phyloP scores from a whole-genome alignment of 2,888 invertebrate genomes.

The Synanthedon formicaeformis region DNA sequence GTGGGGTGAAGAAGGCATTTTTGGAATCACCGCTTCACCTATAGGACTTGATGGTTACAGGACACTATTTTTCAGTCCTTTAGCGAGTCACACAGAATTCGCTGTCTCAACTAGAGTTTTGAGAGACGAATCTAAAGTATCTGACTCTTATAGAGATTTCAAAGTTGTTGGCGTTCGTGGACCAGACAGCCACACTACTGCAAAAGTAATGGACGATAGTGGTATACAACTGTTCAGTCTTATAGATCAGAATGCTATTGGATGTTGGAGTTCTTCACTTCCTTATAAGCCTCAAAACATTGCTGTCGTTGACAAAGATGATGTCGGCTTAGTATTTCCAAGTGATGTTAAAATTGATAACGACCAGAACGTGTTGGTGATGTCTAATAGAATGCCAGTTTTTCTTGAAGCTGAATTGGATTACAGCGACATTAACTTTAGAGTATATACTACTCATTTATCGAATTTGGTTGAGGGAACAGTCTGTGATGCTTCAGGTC shows the following conservation, averaged over 20 bases:
- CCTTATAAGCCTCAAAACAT: conserved; percentile 76
- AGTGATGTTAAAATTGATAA: conserved; percentile 83
- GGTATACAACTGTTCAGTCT: conserved; percentile 83
- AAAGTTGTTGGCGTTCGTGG: conserved; percentile 75
- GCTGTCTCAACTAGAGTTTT: conserved; percentile 81
- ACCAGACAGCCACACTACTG: conserved; percentile 76
- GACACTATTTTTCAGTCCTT: conserved; percentile 81
- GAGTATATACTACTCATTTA: conserved; percentile 79
- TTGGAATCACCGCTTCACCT: conserved; percentile 81
- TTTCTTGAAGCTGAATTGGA: conserved; percentile 78
- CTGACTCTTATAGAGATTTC: conserved; percentile 79
- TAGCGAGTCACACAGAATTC: conserved; percentile 83
- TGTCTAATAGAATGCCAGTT: conserved; percentile 86
- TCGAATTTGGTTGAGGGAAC: conserved; percentile 76
- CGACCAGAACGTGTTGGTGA: conserved; percentile 80
- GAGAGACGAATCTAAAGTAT: conserved; percentile 75
- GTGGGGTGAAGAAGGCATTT: conserved; percentile 86
- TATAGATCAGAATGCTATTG: conserved; percentile 84
- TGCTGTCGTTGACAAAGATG: conserved; percentile 79
- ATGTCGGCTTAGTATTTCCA: conserved; percentile 81
- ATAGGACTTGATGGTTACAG: conserved; percentile 75
- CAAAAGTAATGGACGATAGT: conserved; percentile 79
- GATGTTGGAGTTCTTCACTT: conserved; percentile 82
- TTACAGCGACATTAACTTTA: conserved; percentile 82
- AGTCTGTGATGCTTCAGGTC: conserved; percentile 71